phyloP scores from a whole-genome alignment of 2,888 invertebrate species.

The Sarcophaga subvicina region DNA sequence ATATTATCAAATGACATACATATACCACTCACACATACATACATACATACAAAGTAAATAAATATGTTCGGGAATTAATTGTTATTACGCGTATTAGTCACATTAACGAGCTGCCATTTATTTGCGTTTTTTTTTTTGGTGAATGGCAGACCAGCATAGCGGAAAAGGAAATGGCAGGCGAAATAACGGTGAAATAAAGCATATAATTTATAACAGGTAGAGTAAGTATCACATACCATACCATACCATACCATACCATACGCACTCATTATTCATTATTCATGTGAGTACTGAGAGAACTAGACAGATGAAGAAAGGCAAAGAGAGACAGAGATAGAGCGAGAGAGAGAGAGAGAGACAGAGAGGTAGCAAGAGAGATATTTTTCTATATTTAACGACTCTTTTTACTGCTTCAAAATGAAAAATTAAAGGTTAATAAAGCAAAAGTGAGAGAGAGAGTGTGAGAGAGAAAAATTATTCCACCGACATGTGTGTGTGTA shows the following conservation, averaged over 20 bases:
- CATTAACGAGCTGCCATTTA: constrained; percentile 68
- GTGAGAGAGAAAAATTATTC: background rate
- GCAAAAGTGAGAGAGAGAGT: background rate
- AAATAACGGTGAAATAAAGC: background rate
- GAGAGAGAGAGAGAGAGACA: too few species aligned
- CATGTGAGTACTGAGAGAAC: background rate
- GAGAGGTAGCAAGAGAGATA: too few species aligned
- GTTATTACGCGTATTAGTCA: constrained; percentile 73
- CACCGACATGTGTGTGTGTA: too few species aligned
- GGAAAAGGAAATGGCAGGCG: background rate
- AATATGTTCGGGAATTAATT: constrained; percentile 72
- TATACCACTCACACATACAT: background rate
- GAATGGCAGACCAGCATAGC: background rate
- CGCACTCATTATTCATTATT: background rate
- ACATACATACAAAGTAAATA: constrained; percentile 1
- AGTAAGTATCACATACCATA: background rate
- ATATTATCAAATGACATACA: constrained; percentile 20
- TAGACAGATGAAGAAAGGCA: too few species aligned
- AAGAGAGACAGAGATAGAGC: too few species aligned
- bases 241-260: background rate
- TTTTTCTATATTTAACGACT: too few species aligned
- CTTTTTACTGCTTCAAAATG: too few species aligned
- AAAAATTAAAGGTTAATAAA: background rate
- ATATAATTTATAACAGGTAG: background rate
- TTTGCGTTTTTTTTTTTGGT: constrained; percentile 9